Percentiles rank a stretch among this genome's conserved stretches.
Evolutionary conservation across 2,797 vertebrate genomes (phyloP).

Genomic region (Hirundo rustica): DNA sequence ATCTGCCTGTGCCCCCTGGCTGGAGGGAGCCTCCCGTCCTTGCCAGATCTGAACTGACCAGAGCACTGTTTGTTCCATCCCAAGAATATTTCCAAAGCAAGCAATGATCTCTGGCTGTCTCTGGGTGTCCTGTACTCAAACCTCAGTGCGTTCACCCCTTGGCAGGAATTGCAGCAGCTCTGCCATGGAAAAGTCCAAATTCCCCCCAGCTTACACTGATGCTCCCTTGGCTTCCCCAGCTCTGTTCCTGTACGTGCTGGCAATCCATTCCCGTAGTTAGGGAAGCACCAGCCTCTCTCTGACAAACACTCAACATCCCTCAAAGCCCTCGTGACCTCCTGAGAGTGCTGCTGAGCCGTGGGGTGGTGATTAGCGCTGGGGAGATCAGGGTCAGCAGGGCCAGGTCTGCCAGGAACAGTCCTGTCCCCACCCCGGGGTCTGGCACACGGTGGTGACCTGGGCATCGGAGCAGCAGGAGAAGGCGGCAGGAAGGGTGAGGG

Average conservation of each 20-base stretch:
- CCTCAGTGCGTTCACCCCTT: background rate
- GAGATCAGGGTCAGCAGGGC: background rate
- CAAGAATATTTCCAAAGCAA: background rate
- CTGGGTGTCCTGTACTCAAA: background rate
- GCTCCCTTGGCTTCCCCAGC: background rate
- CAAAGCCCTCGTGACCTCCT: background rate
- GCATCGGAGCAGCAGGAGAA: background rate
- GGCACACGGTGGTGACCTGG: accelerated
- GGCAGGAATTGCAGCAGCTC: background rate
- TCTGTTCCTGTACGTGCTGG: background rate
- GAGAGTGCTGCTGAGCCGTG: background rate
- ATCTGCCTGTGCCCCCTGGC: background rate
- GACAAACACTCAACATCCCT: background rate
- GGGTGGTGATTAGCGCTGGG: background rate
- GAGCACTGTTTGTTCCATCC: background rate
- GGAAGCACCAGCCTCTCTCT: background rate
- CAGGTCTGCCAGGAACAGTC: accelerated
- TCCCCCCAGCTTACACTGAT: background rate
- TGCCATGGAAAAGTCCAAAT: background rate
- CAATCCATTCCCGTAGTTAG: background rate
- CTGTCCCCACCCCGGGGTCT: accelerated
- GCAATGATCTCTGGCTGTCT: background rate
- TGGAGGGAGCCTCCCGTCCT: background rate
- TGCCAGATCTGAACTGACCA: background rate
- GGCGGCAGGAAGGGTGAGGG: background rate